phyloP scores from a whole-genome alignment of 1,140 invertebrate genomes.

The Bombus cullumanus region DNA sequence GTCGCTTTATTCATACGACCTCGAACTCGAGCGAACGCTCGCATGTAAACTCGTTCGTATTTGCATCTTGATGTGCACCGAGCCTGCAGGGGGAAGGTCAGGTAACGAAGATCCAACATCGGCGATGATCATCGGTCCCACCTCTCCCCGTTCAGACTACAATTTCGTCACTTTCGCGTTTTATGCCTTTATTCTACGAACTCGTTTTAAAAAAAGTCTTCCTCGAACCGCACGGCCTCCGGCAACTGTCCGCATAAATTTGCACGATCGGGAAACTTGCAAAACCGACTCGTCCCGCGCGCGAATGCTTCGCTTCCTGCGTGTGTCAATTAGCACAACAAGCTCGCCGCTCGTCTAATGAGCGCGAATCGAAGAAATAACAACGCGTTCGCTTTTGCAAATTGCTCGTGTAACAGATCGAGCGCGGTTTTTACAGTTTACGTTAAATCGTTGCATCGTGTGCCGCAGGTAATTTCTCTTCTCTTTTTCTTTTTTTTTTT shows the following conservation, averaged over 20 bases:
- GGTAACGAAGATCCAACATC: conserved; percentile 20
- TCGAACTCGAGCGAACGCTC: conserved; percentile 52
- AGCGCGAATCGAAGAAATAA: conserved; percentile 15
- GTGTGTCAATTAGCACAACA: conserved; percentile 2
- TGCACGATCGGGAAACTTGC: conserved; percentile 14
- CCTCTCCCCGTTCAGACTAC: neutral
- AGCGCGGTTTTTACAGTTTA: neutral
- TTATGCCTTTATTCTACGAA: neutral
- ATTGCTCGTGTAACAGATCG: conserved; percentile 6
- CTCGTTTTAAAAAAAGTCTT: neutral
- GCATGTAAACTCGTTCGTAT: conserved; percentile 49
- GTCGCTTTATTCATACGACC: conserved; percentile 48
- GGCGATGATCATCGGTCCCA: neutral
- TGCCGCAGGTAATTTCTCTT: neutral
- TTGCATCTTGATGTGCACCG: conserved; percentile 45
- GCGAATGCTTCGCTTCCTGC: neutral
- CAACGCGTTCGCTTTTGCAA: neutral
- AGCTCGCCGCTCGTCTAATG: neutral
- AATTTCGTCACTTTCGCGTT: conserved; percentile 30
- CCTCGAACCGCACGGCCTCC: neutral
- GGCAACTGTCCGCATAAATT: neutral
- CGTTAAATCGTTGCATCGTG: neutral
- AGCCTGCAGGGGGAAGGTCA: conserved; percentile 28
- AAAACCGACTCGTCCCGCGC: neutral
- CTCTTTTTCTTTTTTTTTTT: neutral